These are phyloP conservation scores for Toxostoma redivivum DNA, from an alignment of 2,113 vertebrate genomes.

Conservation along the genomic window DNA sequence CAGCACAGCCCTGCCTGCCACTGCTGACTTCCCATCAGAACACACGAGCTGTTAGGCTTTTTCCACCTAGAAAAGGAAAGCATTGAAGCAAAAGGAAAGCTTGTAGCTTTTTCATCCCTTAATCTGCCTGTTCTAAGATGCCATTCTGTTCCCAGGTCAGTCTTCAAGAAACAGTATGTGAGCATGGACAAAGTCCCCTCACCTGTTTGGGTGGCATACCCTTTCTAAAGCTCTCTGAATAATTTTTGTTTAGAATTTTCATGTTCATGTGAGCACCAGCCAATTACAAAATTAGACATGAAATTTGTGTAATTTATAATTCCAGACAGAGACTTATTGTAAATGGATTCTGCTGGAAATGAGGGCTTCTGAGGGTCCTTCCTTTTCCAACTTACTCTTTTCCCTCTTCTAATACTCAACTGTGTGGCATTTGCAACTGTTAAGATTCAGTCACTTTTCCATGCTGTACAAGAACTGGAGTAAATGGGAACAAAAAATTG, in stretches of 20 bases:
- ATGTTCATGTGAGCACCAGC: slow-evolving; percentile 6
- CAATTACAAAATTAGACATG: slow-evolving; percentile 49
- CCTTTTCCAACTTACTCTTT: background rate
- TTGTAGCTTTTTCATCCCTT: background rate
- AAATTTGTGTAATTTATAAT: slow-evolving; percentile 55
- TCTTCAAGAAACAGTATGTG: background rate
- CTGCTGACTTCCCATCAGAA: background rate
- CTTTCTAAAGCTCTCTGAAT: background rate
- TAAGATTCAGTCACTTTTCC: slow-evolving; percentile 24
- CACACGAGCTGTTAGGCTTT: rapidly evolving
- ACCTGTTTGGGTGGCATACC: background rate
- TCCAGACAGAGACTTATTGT: slow-evolving; percentile 47
- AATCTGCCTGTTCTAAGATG: background rate
- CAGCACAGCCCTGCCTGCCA: background rate
- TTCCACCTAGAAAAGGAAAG: background rate
- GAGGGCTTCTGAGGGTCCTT: background rate
- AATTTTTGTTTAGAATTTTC: background rate
- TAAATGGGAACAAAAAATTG: background rate
- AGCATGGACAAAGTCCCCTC: background rate
- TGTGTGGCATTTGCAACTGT: background rate
- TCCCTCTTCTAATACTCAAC: background rate
- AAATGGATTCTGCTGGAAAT: slow-evolving; percentile 45
- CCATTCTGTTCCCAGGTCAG: background rate
- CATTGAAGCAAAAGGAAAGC: background rate
- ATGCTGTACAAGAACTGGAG: background rate